Evolutionary conservation across 2,888 invertebrate genomes (phyloP), one percentile per base, ranked within the genome.

Genomic region (Rutpela maculata): DNA sequence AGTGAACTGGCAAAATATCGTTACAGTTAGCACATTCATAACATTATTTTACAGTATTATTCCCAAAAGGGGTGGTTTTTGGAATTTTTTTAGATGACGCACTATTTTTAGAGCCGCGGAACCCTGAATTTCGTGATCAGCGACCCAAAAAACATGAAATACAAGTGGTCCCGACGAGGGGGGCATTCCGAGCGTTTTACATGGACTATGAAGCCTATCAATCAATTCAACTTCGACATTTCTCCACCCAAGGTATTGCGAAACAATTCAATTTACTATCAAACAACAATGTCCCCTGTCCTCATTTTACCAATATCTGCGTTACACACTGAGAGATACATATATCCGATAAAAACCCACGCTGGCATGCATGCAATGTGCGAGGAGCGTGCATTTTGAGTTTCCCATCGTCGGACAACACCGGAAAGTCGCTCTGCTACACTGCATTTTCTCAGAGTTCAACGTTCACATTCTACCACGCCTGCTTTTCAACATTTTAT

Each of bases 381-480:
- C 50, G 31, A 19, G 17, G 15, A n/a, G 19, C 55, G 26, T 55
- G 67, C 67, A 67, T 56, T 66, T 56, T 12, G 6, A 31, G n/a
- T 55, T 67, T 55, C 73, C 60, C 15, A 26, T 22, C 22, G 72
- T 10, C 22, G 31, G 22, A 38, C 31, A 70, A 10, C 70, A 43
- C 72, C 73, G 73, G 73, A 63, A 73, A 73, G 65, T 15, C n/a
- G 50, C 43, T 63, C 65, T 50, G 73, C 50, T 63, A 73, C 73
- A 73, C 50, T 65, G 72, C 72, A 72, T 72, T 72, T 72, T 63
- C 72, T 63, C 72, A 50, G 26, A n/a, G 66, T 31, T 74, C 74
- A 74, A 74, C 66, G 74, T 65, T 55, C 66, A 74, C 1, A 22
- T 55, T 17, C 57, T 50, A 57, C 69, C 57, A 56, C 69, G 69